phyloP scores from a whole-genome alignment of 2,113 vertebrate genomes.

The Neogobius melanostomus region DNA sequence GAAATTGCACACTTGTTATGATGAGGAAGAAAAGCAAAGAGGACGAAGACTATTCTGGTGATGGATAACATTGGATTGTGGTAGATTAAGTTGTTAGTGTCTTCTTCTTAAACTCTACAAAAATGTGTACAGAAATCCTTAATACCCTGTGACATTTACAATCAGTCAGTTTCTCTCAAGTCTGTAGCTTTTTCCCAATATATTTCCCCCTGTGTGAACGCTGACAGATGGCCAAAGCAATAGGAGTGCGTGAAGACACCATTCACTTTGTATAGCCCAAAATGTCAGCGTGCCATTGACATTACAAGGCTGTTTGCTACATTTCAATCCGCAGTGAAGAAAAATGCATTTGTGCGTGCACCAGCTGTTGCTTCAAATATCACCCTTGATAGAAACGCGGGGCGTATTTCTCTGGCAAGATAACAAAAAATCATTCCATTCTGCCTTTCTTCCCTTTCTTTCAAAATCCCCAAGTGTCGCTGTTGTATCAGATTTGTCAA shows the following conservation, averaged over 20 bases:
- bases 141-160: no score
- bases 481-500: background rate
- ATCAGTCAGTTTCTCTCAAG: no score
- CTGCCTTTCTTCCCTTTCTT: background rate
- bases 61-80: no score
- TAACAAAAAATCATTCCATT: background rate
- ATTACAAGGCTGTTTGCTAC: background rate
- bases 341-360: background rate
- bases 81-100: no score
- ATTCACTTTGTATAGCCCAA: background rate
- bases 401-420: slow-evolving; percentile 8
- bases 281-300: background rate
- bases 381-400: slow-evolving; percentile 20
- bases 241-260: background rate
- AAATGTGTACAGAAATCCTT: no score
- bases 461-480: background rate
- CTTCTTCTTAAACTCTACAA: no score
- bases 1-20: background rate
- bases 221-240: no score
- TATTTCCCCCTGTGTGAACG: no score
- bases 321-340: background rate
- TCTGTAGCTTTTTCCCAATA: no score
- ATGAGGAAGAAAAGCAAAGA: background rate
- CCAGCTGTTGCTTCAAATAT: background rate
- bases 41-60: background rate